Evolutionary conservation across 2,113 vertebrate genomes (phyloP), one percentile per base, ranked within the genome.

Genomic region (Hypanus sabinus): DNA sequence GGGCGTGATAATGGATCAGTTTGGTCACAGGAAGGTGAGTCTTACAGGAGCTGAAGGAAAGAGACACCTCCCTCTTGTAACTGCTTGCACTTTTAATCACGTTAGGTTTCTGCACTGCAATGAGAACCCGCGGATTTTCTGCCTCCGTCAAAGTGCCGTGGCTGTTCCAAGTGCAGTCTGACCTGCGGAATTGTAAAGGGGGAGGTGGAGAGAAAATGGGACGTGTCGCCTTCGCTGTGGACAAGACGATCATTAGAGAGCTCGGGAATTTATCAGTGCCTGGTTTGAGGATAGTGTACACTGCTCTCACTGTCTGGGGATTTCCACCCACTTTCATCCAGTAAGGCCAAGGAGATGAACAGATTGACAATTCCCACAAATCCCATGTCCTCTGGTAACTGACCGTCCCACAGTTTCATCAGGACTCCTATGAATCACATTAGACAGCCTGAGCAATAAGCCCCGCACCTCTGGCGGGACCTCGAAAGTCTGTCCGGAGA

Each of bases 11-110:
- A 94, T 99, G 55, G 98, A 97, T 93, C 97, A 98, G 94, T 99
- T 99, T 95, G 98, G 98, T 36, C 98, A 99, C 95, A 97, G 97
- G 95, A 97, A 98, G 97, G 98, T 99, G 81, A 97, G 95, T 79
- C 16, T 33, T 65, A 38, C n/a, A 20, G 22, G 60, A 24, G 18
- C 33, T 87, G 55, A 18, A 94, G 22, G 12, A 33, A 9, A 80
- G n/a, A 30, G 70, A 93, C 55, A 93, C 57, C 2, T 68, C 33
- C 20, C 60, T 62, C 88, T 27, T 38, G 20, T 46, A 3, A 46
- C 4, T 46, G 46, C 46, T 3, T 46, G 4, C 46, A 46, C 46
- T 46, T 3, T 46, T 46, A 46, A 46, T 46, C 46, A 46, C 46
- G 2, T 3, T 46, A 46, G 46, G 46, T 46, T 3, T 46, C 46